Percentiles rank a stretch among this genome's conserved stretches.
These are phyloP conservation scores for Zaprionus gabonicus DNA, from an alignment of 1,140 invertebrate species.

Conservation along the genomic window DNA sequence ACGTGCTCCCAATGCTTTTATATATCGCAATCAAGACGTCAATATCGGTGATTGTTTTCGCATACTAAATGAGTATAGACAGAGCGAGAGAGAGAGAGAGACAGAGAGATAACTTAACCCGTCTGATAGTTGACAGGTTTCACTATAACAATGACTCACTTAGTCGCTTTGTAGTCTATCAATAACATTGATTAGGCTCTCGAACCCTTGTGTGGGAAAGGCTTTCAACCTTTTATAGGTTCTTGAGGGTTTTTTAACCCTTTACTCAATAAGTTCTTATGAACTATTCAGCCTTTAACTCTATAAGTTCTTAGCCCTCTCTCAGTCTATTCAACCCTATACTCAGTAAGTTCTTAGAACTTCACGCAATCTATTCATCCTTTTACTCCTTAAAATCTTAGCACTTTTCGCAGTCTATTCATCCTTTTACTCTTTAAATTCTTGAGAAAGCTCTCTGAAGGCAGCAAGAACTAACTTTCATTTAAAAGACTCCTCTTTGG, in stretches of 20 bases:
- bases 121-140: background rate
- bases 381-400: no score
- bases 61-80: background rate
- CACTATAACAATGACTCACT: background rate
- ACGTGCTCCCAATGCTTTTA: slow-evolving; percentile 1
- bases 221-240: background rate
- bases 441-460: background rate
- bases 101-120: background rate
- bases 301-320: no score
- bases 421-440: no score
- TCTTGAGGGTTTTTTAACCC: background rate
- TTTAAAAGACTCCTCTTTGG: background rate
- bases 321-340: no score
- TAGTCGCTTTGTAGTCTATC: background rate
- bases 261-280: no score
- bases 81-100: background rate
- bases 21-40: background rate
- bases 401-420: no score
- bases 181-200: background rate
- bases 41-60: slow-evolving; percentile 7
- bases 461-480: background rate
- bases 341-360: no score
- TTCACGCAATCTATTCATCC: no score
- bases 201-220: background rate
- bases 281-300: no score